Evolutionary conservation across 2,113 vertebrate species (phyloP).

Genomic region (Scomber scombrus): DNA sequence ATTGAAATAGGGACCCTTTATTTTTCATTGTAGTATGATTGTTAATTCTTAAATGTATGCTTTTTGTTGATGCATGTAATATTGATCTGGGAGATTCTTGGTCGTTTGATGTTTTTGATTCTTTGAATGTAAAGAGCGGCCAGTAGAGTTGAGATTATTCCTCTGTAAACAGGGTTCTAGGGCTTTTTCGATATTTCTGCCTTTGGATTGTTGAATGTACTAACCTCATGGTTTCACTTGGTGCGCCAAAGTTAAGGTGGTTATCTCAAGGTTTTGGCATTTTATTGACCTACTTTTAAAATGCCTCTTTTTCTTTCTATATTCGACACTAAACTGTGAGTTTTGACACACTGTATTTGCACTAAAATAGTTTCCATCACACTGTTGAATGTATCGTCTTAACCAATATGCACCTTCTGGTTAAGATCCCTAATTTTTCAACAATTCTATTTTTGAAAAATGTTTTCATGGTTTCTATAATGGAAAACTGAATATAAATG

Average conservation of each 20-base stretch:
- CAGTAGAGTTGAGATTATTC: neutral
- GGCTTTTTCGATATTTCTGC: neutral
- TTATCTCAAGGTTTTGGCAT: conserved; percentile 23
- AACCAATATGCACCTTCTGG: conserved; percentile 32
- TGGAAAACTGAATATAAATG: conserved; percentile 53
- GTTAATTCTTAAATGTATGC: conserved; percentile 33
- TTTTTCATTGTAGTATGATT: conserved; percentile 43
- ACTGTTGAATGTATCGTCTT: conserved; percentile 58
- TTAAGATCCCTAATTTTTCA: conserved; percentile 1
- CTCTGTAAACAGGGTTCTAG: conserved; percentile 16
- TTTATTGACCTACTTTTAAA: neutral
- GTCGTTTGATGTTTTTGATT: neutral
- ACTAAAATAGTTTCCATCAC: conserved; percentile 52
- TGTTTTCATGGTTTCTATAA: conserved; percentile 27
- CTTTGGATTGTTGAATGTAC: conserved; percentile 60
- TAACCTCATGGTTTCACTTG: conserved; percentile 48
- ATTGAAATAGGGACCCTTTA: conserved; percentile 15
- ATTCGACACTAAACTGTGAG: neutral
- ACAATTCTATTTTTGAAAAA: conserved; percentile 19
- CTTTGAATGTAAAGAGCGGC: conserved; percentile 19
- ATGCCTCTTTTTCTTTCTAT: neutral
- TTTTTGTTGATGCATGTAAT: neutral
- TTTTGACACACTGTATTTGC: conserved; percentile 56
- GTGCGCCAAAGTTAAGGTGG: conserved; percentile 16
- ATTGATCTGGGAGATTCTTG: neutral